phyloP scores from a whole-genome alignment of 1,140 invertebrate genomes.

The Physella acuta region DNA sequence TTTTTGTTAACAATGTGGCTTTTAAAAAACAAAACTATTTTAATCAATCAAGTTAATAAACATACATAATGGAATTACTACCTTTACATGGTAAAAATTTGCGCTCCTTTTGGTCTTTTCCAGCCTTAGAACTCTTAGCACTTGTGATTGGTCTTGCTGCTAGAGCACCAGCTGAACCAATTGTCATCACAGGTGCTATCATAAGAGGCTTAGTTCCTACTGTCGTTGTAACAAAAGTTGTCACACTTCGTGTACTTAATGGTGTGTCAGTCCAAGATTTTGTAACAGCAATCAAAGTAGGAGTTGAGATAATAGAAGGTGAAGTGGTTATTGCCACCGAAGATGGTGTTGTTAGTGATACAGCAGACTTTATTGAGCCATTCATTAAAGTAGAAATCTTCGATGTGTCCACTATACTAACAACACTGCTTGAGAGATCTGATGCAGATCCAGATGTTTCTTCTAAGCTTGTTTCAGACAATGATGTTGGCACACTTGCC shows the following conservation, averaged over 20 bases:
- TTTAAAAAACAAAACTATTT: neutral
- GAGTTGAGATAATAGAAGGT: conserved; percentile 21
- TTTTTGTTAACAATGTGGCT: neutral
- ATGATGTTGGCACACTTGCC: conserved; percentile 16
- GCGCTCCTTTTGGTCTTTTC: conserved; percentile 28
- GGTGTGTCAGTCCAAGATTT: conserved; percentile 35
- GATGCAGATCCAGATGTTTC: neutral
- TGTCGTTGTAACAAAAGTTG: conserved; percentile 21
- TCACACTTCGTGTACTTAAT: conserved; percentile 25
- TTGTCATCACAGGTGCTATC: conserved; percentile 24
- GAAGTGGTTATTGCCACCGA: conserved; percentile 7
- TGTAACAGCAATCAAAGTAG: conserved; percentile 23
- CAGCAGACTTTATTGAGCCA: conserved; percentile 21
- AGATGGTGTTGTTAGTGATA: conserved; percentile 30
- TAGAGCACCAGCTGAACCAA: conserved; percentile 2
- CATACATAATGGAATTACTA: too few relatives aligned
- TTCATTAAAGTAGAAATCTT: conserved; percentile 24
- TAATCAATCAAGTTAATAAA: too few relatives aligned
- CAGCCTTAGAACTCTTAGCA: conserved; percentile 30
- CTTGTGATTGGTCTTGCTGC: neutral
- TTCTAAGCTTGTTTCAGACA: neutral
- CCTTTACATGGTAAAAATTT: conserved; percentile 65
- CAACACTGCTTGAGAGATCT: neutral
- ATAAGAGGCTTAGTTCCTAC: conserved; percentile 8
- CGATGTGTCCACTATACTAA: conserved; percentile 11